Evolutionary conservation across 2,888 invertebrate species (phyloP).

Genomic region (Onthophagus sagittarius): DNA sequence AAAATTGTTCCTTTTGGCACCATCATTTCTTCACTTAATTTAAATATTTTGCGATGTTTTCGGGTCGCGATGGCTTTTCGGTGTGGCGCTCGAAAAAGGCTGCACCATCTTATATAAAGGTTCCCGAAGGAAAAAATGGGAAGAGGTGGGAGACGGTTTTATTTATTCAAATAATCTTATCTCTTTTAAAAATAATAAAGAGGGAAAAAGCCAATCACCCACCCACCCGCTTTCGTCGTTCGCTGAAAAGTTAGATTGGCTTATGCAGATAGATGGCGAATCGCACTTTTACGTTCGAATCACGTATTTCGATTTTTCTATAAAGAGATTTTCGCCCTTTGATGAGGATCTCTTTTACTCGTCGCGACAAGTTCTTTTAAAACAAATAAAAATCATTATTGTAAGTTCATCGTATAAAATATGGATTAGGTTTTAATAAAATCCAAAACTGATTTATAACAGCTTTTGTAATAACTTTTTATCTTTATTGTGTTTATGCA

Average conservation of each 20-base stretch:
- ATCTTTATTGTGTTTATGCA: too few relatives aligned
- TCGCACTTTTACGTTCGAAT: background rate
- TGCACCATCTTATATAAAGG: background rate
- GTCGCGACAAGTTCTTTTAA: background rate
- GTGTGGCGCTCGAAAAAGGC: background rate
- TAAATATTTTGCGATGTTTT: conserved; percentile 10
- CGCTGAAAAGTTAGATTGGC: conserved; percentile 22
- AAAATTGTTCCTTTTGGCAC: conserved; percentile 29
- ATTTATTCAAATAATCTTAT: conserved; percentile 36
- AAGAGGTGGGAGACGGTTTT: conserved; percentile 29
- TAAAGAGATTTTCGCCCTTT: background rate
- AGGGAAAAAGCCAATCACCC: conserved; percentile 24
- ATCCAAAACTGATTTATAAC: too few relatives aligned
- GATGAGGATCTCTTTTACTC: background rate
- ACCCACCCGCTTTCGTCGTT: conserved; percentile 18
- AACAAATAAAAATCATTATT: too few relatives aligned
- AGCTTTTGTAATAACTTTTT: too few relatives aligned
- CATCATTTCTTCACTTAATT: conserved; percentile 1
- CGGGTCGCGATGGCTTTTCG: background rate
- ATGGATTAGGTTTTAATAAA: too few relatives aligned
- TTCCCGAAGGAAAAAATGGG: conserved; percentile 12
- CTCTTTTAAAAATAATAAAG: conserved; percentile 10
- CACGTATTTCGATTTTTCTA: background rate
- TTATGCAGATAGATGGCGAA: conserved; percentile 24
- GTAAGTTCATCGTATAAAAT: too few relatives aligned